A percentile compares a stretch with the other conserved stretches of the same genome.
phyloP scores from a whole-genome alignment of 2,113 vertebrate genomes.

The Carettochelys insculpta region DNA sequence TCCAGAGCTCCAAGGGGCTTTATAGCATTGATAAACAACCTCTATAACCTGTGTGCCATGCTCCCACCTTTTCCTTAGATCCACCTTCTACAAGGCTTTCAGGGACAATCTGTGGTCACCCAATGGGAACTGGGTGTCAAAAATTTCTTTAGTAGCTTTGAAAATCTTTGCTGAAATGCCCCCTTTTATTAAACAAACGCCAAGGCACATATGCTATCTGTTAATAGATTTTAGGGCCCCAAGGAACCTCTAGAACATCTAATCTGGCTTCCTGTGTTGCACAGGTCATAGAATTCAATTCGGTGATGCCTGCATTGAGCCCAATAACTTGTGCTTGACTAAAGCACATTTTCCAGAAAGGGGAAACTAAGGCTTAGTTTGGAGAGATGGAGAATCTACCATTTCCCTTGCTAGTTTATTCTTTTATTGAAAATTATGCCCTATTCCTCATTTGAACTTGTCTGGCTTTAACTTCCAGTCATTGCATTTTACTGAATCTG shows the following conservation, averaged over 20 bases:
- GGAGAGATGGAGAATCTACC: neutral
- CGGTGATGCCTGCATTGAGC: neutral
- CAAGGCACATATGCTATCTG: neutral
- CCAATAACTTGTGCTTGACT: neutral
- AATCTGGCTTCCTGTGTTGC: neutral
- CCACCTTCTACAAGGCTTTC: neutral
- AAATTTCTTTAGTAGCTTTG: neutral
- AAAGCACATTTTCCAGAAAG: neutral
- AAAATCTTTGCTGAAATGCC: neutral
- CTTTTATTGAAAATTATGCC: neutral
- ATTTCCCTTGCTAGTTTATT: neutral
- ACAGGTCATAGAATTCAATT: neutral
- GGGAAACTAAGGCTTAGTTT: neutral
- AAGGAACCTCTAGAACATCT: neutral
- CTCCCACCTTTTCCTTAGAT: neutral
- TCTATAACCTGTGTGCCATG: neutral
- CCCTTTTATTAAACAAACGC: constrained; percentile 15
- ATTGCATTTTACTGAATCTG: neutral
- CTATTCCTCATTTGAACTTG: neutral
- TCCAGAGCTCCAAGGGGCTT: neutral
- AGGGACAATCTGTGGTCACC: no score
- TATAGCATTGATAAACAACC: neutral
- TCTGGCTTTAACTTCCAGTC: neutral
- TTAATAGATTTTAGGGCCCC: neutral
- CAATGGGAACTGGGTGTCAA: neutral